Percentiles rank a stretch among this genome's conserved stretches.
Conservation (phyloP, 1,140 invertebrate genomes). For the Vanessa atalanta region DNA sequence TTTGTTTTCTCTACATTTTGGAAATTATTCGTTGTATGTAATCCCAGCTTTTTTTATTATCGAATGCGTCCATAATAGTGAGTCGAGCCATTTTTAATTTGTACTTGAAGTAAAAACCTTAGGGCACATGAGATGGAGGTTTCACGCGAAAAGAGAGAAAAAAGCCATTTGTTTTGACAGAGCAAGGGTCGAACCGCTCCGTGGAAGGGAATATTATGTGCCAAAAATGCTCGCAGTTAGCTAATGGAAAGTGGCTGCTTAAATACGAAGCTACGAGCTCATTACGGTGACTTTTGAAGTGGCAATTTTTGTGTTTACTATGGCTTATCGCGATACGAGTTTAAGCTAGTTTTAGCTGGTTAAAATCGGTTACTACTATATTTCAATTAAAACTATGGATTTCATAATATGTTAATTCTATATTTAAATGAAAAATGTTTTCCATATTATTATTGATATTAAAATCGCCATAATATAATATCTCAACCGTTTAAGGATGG, state of each 20-base stretch:
- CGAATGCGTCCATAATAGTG: slow-evolving; percentile 41
- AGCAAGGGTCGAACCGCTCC: slow-evolving; percentile 45
- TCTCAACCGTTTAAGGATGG: too few relatives aligned
- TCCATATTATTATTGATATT: too few relatives aligned
- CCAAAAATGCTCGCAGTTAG: slow-evolving; percentile 36
- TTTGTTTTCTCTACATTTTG: too few relatives aligned
- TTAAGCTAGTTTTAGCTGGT: neutral
- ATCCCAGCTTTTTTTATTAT: neutral
- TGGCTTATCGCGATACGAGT: neutral
- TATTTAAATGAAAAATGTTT: too few relatives aligned
- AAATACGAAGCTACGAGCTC: slow-evolving; percentile 17
- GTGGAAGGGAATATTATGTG: slow-evolving; percentile 33
- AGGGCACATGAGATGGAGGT: slow-evolving; percentile 63
- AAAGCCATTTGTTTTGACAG: slow-evolving; percentile 70
- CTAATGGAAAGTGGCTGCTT: slow-evolving; percentile 37
- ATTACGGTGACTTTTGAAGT: slow-evolving; percentile 10
- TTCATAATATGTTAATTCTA: too few relatives aligned
- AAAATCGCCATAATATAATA: too few relatives aligned
- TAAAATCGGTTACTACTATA: neutral
- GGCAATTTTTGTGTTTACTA: neutral
- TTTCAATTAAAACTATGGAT: neutral
- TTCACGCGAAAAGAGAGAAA: slow-evolving; percentile 54
- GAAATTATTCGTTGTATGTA: too few relatives aligned
- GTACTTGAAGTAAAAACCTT: slow-evolving; percentile 72
- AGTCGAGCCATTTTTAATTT: slow-evolving; percentile 67